Percentiles rank a stretch among this genome's conserved stretches.
These are phyloP conservation scores for Jaculus jaculus DNA, from an alignment of 2,113 vertebrate genomes.

Conservation along the genomic window DNA sequence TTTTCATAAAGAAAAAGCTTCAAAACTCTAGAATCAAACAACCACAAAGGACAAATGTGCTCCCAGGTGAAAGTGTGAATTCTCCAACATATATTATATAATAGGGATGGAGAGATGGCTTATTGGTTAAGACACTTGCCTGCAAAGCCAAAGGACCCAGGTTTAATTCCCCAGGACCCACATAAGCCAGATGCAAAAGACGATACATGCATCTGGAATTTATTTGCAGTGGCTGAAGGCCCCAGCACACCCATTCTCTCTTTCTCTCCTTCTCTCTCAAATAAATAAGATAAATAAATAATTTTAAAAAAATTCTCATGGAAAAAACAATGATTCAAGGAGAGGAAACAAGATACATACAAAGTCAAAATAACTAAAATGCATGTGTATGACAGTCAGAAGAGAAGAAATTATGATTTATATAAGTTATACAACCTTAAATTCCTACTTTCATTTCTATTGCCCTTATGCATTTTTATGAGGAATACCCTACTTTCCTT, in stretches of 20 bases:
- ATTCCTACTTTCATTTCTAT: not conserved
- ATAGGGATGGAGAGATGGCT: too few relatives aligned
- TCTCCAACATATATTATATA: not conserved
- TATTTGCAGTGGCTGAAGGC: too few relatives aligned
- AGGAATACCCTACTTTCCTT: not conserved
- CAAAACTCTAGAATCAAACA: slow-evolving; percentile 18
- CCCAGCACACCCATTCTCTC: too few relatives aligned
- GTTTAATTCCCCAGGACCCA: too few relatives aligned
- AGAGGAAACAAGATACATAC: not conserved
- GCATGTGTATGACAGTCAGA: not conserved
- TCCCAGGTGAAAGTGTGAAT: not conserved
- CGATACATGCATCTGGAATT: too few relatives aligned
- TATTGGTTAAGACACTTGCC: too few relatives aligned
- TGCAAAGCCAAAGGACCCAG: too few relatives aligned
- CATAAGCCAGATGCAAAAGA: too few relatives aligned
- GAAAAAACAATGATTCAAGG: slow-evolving; percentile 10
- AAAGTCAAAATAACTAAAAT: slow-evolving; percentile 35
- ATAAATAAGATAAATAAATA: too few relatives aligned
- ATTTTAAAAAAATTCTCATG: not conserved
- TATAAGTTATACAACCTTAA: not conserved
- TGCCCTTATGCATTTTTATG: not conserved
- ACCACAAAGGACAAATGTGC: not conserved
- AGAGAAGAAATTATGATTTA: not conserved
- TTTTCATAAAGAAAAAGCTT: not conserved
- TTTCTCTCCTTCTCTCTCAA: too few relatives aligned